Base-by-base conservation (phyloP, 1,140 invertebrate genomes). In the Papilio xuthus region DNA sequence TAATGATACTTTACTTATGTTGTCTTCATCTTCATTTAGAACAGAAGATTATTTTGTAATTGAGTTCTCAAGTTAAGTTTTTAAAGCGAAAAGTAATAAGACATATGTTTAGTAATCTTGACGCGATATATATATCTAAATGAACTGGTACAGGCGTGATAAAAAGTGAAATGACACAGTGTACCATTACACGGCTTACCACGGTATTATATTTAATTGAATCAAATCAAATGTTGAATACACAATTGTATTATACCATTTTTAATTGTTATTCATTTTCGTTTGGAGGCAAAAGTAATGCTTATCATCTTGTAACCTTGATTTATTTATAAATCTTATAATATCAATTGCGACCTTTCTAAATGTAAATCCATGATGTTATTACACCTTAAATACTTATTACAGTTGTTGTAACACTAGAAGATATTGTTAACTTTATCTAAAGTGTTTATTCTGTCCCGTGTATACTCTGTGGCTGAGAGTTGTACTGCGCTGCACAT, bases 401-500 rank as follows among this genome's bases (percentile, higher is more conserved):
- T 41, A 72, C 41, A n/a, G 15, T 72, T 72, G 69, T 71, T 41
- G 20, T 4, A 41, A 26, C 13, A 26, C 12, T 50, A 41, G 37
- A 9, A 26, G 41, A 44, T 23, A 47, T 7, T 73, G 2, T 50
- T 4, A 47, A 73, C 13, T 15, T 44, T 28, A 28, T 67, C 12
- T 23, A 10, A 72, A 74, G 44, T 23, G 44, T 23, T 50, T 26
- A 28, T 37, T 18, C 73, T 56, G 73, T 75, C 26, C n/a, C n/a
- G 20, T 18, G 13, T 32, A n/a, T 56, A 75, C 73, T 42, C 73
- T 56, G 50, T 56, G 26, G 23, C 28, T 56, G 9, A 74, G 72
- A 75, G 18, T 63, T 28, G 47, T 72, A 70, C 60, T 41, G 77
- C 67, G 53, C 42, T n/a, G 63, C 73, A 53, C 74, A 85, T 85